Evolutionary conservation across 2,797 vertebrate species (phyloP), one percentile per base, ranked within the genome.

Genomic region (Sebastiscus albofasciatus): DNA sequence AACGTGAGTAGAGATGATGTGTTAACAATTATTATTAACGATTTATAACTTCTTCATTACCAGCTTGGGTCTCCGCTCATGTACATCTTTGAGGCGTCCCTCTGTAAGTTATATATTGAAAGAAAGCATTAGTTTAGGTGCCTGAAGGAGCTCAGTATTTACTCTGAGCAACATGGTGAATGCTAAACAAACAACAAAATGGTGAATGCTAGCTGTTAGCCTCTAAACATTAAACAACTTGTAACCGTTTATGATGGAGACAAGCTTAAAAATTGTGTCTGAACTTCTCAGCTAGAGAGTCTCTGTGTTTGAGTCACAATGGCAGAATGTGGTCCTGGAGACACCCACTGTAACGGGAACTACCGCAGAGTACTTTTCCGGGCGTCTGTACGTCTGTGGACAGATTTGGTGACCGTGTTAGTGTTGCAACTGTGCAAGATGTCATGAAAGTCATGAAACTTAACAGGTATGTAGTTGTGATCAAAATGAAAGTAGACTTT

Each of bases 51-150:
- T n/a, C 2, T 46, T 60, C 5, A 8, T 95, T 92, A 97, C 96
- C 91, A 97, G 92, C 78, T 93, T 96, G 16, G 96, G 96, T 84
- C 96, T 94, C 18, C 79, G 75, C 18, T 91, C 70, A 0, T 81
- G 82, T 0, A 90, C 84, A 66, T 96, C 95, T 91, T 91, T 95
- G 54, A 97, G 89, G 5, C 94, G 95, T 33, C 96, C 96, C 75
- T 96, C 96, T 97, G 82, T 13, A 72, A 82, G 71, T 60, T 29
- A 76, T 72, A 72, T 22, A 6, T 42, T 27, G 2, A 34, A 56
- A 60, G 4, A 33, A 77, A 67, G 42, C 10, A 55, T 74, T 46
- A 24, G 18, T n/a, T 27, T 11, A 55, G 1, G 22, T 26, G 10
- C 10, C 10, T 55, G 13, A 6, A 56, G 10, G 1, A 29, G 24